Evolutionary conservation across 1,140 invertebrate genomes (phyloP), one percentile per base, ranked within the genome.

Genomic region (Saccostrea echinata): DNA sequence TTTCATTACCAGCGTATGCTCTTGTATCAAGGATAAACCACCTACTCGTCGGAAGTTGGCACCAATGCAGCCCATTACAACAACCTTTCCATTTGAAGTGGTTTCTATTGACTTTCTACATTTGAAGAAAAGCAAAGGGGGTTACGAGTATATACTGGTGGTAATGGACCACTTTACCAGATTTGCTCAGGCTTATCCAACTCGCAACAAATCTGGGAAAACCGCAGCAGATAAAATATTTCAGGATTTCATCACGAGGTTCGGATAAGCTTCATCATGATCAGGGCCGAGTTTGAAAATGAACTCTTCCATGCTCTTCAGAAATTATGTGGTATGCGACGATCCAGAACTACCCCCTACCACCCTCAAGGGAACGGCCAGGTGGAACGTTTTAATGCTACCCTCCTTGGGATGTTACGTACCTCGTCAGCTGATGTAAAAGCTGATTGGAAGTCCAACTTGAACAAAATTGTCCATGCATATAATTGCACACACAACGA

Each of bases 261-360:
- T 90, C 84, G 90, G 90, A 2, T 91, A 64, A 85, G 51, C 35
- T 91, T 1, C 90, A 90, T 80, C 87, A 88, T 84, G 91, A 90
- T 21, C 91, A 90, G 57, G 91, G 90, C 2, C 27, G 71, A 90
- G 52, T 91, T 88, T 84, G 88, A 91, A 61, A 91, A 90, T 71
- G 81, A 84, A 43, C 83, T 91, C 6, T 85, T 89, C n/a, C 55
- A 86, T 12, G 52, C 84, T 0, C 57, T 90, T 52, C 85, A 91
- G 52, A 27, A 85, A 55, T 18, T 84, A 16, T 64, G 68, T 43
- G 90, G n/a, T n/a, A n/a, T n/a, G n/a, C n/a, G n/a, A n/a, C n/a
- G n/a, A n/a, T n/a, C n/a, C n/a, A n/a, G n/a, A n/a, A n/a, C n/a
- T n/a, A n/a, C n/a, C n/a, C n/a, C n/a, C n/a, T n/a, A n/a, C n/a